These are phyloP conservation scores for Plectrocnemia conspersa DNA, from an alignment of 1,140 invertebrate genomes.

Conservation along the genomic window DNA sequence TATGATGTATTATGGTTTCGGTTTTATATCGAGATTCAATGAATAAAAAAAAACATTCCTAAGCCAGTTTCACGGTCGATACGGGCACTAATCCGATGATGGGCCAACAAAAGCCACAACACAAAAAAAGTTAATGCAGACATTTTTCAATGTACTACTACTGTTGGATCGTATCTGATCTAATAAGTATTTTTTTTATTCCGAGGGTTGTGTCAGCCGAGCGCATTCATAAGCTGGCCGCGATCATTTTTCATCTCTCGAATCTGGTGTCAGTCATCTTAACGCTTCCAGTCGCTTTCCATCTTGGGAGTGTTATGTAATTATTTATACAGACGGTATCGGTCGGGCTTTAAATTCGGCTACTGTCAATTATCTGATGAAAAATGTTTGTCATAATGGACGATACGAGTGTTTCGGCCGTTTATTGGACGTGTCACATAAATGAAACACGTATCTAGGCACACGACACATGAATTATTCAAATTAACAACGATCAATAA, in stretches of 20 bases:
- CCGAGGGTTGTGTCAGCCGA: too few relatives aligned
- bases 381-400: conserved; percentile 18
- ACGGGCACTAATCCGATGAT: conserved; percentile 1
- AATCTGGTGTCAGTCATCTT: conserved; percentile 30
- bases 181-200: too few relatives aligned
- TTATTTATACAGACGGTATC: conserved; percentile 19
- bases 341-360: not conserved
- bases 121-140: not conserved
- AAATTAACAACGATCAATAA: too few relatives aligned
- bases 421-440: conserved; percentile 1
- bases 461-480: not conserved
- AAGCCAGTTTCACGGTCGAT: conserved; percentile 6
- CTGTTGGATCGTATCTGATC: conserved; percentile 2
- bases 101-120: not conserved
- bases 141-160: not conserved
- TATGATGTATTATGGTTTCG: conserved; percentile 11
- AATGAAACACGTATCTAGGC: not conserved
- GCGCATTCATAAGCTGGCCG: too few relatives aligned
- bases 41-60: not conserved
- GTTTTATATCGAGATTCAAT: conserved; percentile 9
- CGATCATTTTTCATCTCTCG: conserved; percentile 29
- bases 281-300: conserved; percentile 1
- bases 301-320: conserved; percentile 17
- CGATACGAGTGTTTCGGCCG: conserved; percentile 4
- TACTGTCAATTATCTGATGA: conserved; percentile 29